These are phyloP conservation scores for Taphrorychus bicolor DNA, from an alignment of 2,888 invertebrate genomes.

Conservation along the genomic window DNA sequence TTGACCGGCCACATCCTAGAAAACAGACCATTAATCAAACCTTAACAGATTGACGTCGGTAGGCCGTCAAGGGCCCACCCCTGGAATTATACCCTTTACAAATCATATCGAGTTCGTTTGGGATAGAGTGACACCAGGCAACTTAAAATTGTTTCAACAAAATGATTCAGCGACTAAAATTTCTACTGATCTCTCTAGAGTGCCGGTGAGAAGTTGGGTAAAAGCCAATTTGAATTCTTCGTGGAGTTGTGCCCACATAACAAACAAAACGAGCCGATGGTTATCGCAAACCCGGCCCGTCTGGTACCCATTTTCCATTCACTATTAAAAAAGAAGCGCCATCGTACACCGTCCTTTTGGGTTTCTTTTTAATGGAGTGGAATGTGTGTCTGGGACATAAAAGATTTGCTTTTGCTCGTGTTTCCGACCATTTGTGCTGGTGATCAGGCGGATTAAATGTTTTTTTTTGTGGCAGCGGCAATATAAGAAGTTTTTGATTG, in stretches of 20 bases:
- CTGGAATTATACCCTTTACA: neutral
- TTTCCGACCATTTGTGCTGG: slow-evolving; percentile 5
- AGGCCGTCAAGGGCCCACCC: neutral
- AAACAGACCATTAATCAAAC: neutral
- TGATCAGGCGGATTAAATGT: no score
- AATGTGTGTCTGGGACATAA: slow-evolving; percentile 24
- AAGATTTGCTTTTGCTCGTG: slow-evolving; percentile 10
- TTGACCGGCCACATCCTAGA: neutral
- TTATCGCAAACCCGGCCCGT: slow-evolving; percentile 25
- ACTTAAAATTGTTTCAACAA: neutral
- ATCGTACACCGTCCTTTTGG: slow-evolving; percentile 20
- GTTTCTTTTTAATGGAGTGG: slow-evolving; percentile 18
- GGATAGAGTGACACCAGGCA: neutral
- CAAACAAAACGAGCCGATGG: slow-evolving; percentile 27
- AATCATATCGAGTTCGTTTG: neutral
- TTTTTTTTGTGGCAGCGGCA: no score
- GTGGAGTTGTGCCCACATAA: slow-evolving; percentile 29
- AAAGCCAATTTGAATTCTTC: slow-evolving; percentile 35
- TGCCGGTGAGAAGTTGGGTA: slow-evolving; percentile 27
- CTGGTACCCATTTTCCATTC: slow-evolving; percentile 25
- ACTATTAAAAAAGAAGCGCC: slow-evolving; percentile 32
- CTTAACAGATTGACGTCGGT: neutral
- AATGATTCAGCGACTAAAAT: neutral
- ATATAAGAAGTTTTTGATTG: neutral
- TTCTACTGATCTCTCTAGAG: neutral